Conservation (phyloP, 1,140 invertebrate species). For the Euwallacea similis region DNA sequence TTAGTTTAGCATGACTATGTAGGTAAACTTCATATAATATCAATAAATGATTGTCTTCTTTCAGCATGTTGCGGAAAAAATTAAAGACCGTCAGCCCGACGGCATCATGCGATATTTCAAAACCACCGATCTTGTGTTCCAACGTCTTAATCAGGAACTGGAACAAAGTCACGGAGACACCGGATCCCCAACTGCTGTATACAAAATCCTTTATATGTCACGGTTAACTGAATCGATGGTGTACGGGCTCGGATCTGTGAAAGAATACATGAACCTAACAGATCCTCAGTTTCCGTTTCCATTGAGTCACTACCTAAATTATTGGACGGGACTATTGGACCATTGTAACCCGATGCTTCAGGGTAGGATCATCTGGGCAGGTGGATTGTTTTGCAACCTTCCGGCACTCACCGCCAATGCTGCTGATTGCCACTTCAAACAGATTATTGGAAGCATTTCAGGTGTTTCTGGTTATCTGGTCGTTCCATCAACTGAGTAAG, state of each 20-base stretch:
- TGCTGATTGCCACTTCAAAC: constrained; percentile 21
- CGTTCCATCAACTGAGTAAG: constrained; percentile 24
- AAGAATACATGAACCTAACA: constrained; percentile 9
- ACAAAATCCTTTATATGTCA: constrained; percentile 17
- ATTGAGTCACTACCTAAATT: constrained; percentile 10
- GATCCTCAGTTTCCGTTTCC: constrained; percentile 30
- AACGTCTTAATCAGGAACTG: constrained; percentile 14
- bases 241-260: constrained; percentile 18
- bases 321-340: constrained; percentile 21
- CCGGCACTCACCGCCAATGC: constrained; percentile 1
- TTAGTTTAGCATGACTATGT: too few species aligned
- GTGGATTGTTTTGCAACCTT: constrained; percentile 23
- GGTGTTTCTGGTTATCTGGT: constrained; percentile 13
- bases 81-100: constrained; percentile 8
- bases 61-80: constrained; percentile 14
- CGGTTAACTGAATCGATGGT: constrained; percentile 32
- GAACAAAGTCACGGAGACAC: background rate
- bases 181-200: background rate
- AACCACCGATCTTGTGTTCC: constrained; percentile 22
- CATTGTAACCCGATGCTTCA: constrained; percentile 16
- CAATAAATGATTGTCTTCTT: background rate
- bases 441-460: constrained; percentile 14
- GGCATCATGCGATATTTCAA: constrained; percentile 19
- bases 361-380: constrained; percentile 30
- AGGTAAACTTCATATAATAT: too few species aligned